phyloP scores from a whole-genome alignment of 2,797 vertebrate genomes.

The Enteromius trimaculatus region DNA sequence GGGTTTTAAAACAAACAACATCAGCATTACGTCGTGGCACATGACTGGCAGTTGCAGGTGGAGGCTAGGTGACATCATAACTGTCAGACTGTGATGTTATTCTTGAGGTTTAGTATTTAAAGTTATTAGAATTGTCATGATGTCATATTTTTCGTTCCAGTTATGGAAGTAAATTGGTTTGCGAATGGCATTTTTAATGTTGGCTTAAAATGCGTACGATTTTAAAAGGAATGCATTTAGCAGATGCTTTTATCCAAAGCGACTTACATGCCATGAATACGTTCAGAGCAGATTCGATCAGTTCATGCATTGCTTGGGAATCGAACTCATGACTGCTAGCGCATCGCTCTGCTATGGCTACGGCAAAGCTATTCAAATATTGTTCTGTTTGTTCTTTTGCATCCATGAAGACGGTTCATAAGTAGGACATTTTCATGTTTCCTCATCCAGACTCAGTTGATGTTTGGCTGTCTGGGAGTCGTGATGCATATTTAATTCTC shows the following conservation, averaged over 20 bases:
- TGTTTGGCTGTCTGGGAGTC: slow-evolving; percentile 51
- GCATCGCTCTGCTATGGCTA: background rate
- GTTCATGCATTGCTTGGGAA: background rate
- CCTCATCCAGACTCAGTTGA: slow-evolving; percentile 41
- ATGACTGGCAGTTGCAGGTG: slow-evolving; percentile 15
- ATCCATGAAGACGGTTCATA: background rate
- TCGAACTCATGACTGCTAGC: background rate
- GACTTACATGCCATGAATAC: background rate
- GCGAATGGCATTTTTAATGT: background rate
- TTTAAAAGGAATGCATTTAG: background rate
- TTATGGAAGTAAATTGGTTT: background rate
- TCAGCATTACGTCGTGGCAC: background rate
- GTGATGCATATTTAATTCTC: slow-evolving; percentile 56
- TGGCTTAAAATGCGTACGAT: background rate
- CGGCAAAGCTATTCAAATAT: background rate
- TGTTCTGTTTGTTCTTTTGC: background rate
- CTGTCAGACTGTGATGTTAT: background rate
- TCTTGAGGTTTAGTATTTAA: background rate
- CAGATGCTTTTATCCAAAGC: background rate
- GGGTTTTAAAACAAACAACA: background rate
- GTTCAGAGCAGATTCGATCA: background rate
- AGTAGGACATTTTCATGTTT: background rate
- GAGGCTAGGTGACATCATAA: slow-evolving; percentile 2
- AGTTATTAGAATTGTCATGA: background rate
- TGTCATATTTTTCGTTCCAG: background rate